Percentiles rank a stretch among this genome's conserved stretches.
These are phyloP conservation scores for Escarpia spicata DNA, from an alignment of 2,888 invertebrate species.

Conservation along the genomic window DNA sequence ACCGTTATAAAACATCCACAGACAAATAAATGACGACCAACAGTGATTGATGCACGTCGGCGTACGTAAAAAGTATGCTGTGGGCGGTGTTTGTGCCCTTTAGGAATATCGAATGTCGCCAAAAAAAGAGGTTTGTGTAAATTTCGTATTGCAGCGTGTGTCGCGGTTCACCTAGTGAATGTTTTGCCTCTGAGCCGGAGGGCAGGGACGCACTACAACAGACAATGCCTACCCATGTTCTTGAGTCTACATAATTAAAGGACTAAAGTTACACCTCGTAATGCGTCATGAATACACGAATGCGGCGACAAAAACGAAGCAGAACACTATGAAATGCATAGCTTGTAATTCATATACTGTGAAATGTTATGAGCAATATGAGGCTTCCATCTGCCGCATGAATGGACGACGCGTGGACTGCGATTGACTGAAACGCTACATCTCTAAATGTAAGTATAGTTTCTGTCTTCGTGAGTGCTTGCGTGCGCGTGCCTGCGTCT, in stretches of 20 bases:
- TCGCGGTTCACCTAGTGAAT: not conserved
- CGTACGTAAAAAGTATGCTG: not conserved
- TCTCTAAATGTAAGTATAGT: too few species aligned
- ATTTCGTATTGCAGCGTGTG: not conserved
- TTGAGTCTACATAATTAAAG: not conserved
- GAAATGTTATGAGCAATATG: too few species aligned
- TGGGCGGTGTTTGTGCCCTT: not conserved
- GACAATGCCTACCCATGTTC: not conserved
- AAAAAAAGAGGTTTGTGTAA: not conserved
- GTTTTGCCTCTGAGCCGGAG: not conserved
- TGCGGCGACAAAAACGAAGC: not conserved
- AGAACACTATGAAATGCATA: not conserved
- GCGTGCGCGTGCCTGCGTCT: too few species aligned
- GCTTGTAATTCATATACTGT: not conserved
- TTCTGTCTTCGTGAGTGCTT: too few species aligned
- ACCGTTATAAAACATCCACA: not conserved
- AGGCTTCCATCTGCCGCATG: too few species aligned
- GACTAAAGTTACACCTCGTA: not conserved
- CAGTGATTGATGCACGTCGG: not conserved
- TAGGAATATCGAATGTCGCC: not conserved
- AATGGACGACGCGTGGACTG: too few species aligned
- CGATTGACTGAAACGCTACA: too few species aligned
- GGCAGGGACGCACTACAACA: not conserved
- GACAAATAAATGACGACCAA: not conserved
- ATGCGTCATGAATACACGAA: not conserved